Percentiles rank a stretch among this genome's conserved stretches.
Evolutionary conservation across 2,113 vertebrate genomes (phyloP).

Genomic region (Thymallus thymallus): DNA sequence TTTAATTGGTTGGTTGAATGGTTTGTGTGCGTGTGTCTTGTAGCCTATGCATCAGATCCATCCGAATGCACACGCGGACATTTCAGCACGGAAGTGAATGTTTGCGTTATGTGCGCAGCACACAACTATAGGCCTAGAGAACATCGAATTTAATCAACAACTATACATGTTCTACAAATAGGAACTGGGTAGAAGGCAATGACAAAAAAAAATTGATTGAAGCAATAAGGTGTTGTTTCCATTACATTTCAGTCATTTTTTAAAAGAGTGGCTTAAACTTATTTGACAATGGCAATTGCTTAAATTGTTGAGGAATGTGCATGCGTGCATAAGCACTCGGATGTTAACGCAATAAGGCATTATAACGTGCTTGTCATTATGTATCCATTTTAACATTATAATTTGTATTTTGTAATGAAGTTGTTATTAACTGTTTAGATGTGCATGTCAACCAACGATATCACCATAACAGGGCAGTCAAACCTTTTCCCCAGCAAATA

Average conservation of each 20-base stretch:
- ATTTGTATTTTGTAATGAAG: constrained; percentile 17
- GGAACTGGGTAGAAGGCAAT: background rate
- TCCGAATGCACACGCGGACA: constrained; percentile 24
- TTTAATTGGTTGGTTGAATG: constrained; percentile 72
- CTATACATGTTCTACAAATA: no score
- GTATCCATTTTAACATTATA: background rate
- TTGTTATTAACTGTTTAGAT: constrained; percentile 6
- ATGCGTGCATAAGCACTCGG: no score
- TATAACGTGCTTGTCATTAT: background rate
- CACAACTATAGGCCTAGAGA: background rate
- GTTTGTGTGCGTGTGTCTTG: constrained; percentile 50
- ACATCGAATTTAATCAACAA: no score
- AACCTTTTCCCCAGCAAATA: constrained; percentile 16
- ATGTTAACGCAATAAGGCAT: background rate
- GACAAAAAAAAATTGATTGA: background rate
- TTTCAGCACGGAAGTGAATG: constrained; percentile 15
- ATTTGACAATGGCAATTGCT: background rate
- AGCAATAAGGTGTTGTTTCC: constrained; percentile 27
- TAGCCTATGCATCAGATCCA: no score
- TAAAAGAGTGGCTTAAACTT: background rate
- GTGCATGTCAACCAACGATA: constrained; percentile 3
- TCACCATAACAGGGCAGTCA: constrained; percentile 7
- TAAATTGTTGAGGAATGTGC: background rate
- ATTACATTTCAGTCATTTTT: background rate
- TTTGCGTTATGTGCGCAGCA: constrained; percentile 7